phyloP scores from a whole-genome alignment of 2,888 invertebrate species.

The Monoplex corrugatus region DNA sequence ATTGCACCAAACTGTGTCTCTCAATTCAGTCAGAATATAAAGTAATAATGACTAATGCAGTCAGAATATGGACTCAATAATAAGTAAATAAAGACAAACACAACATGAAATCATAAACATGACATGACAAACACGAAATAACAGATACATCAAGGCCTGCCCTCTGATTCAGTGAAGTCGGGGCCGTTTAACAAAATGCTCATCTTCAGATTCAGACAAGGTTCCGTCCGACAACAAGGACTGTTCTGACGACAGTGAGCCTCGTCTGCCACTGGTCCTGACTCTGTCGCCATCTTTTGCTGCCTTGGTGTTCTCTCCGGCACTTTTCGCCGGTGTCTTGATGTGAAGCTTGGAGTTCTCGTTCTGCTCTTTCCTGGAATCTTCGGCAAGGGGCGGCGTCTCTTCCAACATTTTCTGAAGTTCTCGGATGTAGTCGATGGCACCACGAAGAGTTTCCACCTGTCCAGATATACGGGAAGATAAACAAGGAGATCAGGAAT shows the following conservation, averaged over 20 bases:
- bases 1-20: too few species aligned
- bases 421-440: conserved; percentile 79
- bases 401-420: conserved; percentile 66
- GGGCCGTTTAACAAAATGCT: conserved; percentile 1
- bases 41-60: too few species aligned
- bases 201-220: conserved; percentile 33
- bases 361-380: neutral
- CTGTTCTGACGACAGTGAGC: conserved; percentile 41
- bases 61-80: too few species aligned
- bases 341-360: neutral
- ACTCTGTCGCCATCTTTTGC: neutral
- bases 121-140: too few species aligned
- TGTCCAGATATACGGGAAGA: neutral
- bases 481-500: too few species aligned
- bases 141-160: too few species aligned
- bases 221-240: conserved; percentile 19
- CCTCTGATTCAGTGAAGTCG: neutral
- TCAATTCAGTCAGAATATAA: too few species aligned
- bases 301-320: neutral
- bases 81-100: neutral
- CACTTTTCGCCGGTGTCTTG: neutral
- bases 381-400: neutral
- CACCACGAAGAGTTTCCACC: conserved; percentile 77
- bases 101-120: too few species aligned
- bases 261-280: conserved; percentile 28